Base-by-base conservation (phyloP, 1,140 invertebrate genomes). In the Geopemphigus sp. region DNA sequence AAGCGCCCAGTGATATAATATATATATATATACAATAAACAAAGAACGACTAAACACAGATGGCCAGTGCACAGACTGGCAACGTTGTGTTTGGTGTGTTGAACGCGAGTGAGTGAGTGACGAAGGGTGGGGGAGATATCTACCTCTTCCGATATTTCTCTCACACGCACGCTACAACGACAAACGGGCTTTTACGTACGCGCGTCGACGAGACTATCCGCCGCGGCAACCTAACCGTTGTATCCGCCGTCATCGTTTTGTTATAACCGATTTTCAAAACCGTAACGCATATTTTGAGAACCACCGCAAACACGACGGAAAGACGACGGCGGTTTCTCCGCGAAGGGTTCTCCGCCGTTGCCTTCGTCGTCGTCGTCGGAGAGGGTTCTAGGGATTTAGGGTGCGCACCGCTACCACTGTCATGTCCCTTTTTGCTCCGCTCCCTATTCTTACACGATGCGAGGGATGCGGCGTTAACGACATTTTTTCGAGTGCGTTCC, bases 1-100 rank as follows among this genome's bases (percentile, higher is more conserved):
- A n/a, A n/a, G 54, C 32, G 57, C 39, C 57, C 24, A 57, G 57
- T 29, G 74, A 63, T 63, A 76, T 11, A 54, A 54, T 19, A 19
- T 54, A 54, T 17, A n/a, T 54, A 54, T n/a, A 12, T 24, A 57
- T 61, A 19, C 29, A 72, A 63, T 76, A 59, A 78, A 78, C 74
- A 78, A 78, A 78, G 74, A 59, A 78, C 74, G 57, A 59, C 74
- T 39, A 57, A 57, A 78, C 57, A 50, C 74, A 78, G 74, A 78
- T 78, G 74, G 74, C 45, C 57, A 22, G 39, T 39, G 57, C 74
- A 78, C 74, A 15, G 39, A 61, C 15, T 24, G 74, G 57, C 74
- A 78, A 78, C 74, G 74, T 78, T 14, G 74, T 19, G 15, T 54
- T 24, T 57, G 32, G 32, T 4, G 32, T 39, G 32, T 39, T n/a